Evolutionary conservation across 2,888 invertebrate genomes (phyloP), one percentile per base, ranked within the genome.

Genomic region (Cheilosia impressa): DNA sequence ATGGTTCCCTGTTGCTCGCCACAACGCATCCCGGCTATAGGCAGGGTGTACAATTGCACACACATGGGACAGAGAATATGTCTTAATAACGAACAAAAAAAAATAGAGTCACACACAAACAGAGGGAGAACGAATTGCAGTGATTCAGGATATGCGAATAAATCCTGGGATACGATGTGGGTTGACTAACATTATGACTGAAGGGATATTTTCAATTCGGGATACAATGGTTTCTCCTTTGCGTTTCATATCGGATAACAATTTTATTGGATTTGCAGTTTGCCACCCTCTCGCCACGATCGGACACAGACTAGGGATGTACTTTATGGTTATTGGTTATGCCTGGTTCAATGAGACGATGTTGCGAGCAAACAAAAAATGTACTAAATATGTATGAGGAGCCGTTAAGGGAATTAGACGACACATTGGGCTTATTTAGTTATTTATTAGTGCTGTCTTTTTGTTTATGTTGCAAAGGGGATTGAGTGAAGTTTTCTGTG

Each of bases 251-350:
- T 85, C 81, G 76, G 77, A 85, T 85, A 85, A 81, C 85, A 81
- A 85, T 85, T 85, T 85, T 85, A 85, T 85, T 81, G 76, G 85
- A 85, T 85, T 85, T 85, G 66, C 66, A 77, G 76, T 77, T 72
- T 77, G 47, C 57, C 72, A 72, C 72, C 62, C 76, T 38, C 62
- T 71, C 81, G 58, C 22, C 68, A 63, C 72, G 52, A 69, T 80
- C 63, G 66, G 52, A 57, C 13, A 47, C 22, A 22, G 41, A 7
- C 7, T 17, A 22, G 47, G 15, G 34, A 27, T 22, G 15, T 19
- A 31, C n/a, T n/a, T n/a, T 5, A 22, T 22, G 22, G 22, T 22
- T 22, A 22, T 22, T 22, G 24, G 57, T 65, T 45, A 53, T 57
- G 15, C 57, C 6, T 50, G 53, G n/a, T 76, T 57, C 58, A 63